A percentile compares a stretch with the other conserved stretches of the same genome.
These are phyloP conservation scores for Hemiscyllium ocellatum DNA, from an alignment of 2,113 vertebrate species.

Conservation along the genomic window DNA sequence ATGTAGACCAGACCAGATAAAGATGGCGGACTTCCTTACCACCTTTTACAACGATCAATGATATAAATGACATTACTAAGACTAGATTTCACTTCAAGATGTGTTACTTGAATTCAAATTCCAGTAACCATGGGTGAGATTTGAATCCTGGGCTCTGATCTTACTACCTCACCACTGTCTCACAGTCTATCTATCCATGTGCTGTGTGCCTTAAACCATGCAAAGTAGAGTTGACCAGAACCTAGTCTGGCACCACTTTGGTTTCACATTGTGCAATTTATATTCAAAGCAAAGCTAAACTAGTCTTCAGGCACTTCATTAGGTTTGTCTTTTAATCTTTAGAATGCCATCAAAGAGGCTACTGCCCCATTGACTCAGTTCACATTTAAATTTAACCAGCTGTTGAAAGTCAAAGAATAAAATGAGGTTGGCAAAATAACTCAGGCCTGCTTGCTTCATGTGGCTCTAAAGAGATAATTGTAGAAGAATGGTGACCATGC, in stretches of 20 bases:
- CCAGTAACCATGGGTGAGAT: too few species aligned
- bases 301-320: slow-evolving; percentile 13
- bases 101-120: too few species aligned
- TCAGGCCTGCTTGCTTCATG: not conserved
- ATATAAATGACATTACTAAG: too few species aligned
- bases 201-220: not conserved
- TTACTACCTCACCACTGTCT: too few species aligned
- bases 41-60: too few species aligned
- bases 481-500: not conserved
- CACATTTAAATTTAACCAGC: slow-evolving; percentile 4
- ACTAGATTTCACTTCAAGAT: too few species aligned
- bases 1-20: too few species aligned
- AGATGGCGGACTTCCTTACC: too few species aligned
- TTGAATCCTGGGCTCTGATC: too few species aligned
- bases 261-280: not conserved
- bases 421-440: not conserved
- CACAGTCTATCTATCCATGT: too few species aligned
- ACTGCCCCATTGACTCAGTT: not conserved
- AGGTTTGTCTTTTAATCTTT: not conserved
- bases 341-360: not conserved
- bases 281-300: not conserved
- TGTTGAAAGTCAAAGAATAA: not conserved
- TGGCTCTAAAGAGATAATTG: not conserved
- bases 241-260: not conserved
- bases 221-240: not conserved